A percentile compares a stretch with the other conserved stretches of the same genome.
phyloP scores from a whole-genome alignment of 1,140 invertebrate species.

The Aphelinus certus region DNA sequence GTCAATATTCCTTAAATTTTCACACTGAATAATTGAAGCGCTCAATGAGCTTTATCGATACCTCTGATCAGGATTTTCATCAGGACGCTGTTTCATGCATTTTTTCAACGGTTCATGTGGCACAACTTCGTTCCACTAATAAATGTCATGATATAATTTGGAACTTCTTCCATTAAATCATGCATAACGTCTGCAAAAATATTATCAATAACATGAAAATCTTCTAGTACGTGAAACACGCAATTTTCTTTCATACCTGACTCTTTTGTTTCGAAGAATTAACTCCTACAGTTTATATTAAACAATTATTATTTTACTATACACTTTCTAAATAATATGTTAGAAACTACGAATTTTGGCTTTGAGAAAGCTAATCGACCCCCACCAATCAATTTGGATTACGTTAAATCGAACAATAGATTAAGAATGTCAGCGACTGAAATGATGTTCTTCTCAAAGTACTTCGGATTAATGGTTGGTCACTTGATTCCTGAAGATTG shows the following conservation, averaged over 20 bases:
- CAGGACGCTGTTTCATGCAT: too few species aligned
- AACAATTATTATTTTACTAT: conserved; percentile 6
- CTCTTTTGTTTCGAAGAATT: background rate
- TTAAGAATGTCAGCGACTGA: conserved; percentile 45
- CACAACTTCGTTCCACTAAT: background rate
- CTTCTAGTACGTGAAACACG: conserved; percentile 14
- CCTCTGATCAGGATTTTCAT: too few species aligned
- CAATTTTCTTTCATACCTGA: conserved; percentile 33
- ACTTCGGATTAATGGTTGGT: conserved; percentile 46
- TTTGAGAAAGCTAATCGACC: conserved; percentile 11
- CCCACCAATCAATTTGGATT: background rate
- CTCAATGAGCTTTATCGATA: too few species aligned
- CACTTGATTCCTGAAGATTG: conserved; percentile 41
- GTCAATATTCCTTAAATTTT: too few species aligned
- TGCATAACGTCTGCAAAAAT: conserved; percentile 25
- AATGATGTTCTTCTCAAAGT: conserved; percentile 43
- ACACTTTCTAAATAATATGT: conserved; percentile 14
- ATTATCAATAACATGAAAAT: conserved; percentile 38
- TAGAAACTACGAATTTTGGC: conserved; percentile 16
- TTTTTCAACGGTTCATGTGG: too few species aligned
- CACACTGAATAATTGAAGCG: too few species aligned
- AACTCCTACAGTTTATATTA: background rate
- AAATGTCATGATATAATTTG: conserved; percentile 8
- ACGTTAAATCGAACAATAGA: conserved; percentile 34
- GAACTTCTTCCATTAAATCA: conserved; percentile 32